phyloP scores from a whole-genome alignment of 2,113 vertebrate species.

The Oreotrochilus melanogaster region DNA sequence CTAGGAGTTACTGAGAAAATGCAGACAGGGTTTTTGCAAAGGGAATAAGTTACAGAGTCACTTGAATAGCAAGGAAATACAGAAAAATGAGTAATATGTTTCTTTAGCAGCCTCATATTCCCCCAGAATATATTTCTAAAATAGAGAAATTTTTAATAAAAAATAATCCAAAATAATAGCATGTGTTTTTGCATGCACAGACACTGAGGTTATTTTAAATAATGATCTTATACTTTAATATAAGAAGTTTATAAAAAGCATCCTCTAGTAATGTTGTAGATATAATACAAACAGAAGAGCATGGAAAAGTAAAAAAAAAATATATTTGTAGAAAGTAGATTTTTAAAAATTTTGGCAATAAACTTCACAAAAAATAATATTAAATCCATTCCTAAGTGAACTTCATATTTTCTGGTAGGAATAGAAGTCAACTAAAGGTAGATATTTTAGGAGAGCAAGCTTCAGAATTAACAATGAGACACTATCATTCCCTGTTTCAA shows the following conservation, averaged over 20 bases:
- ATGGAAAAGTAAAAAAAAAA: background rate
- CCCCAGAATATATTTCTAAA: background rate
- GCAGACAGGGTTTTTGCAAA: background rate
- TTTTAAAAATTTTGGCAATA: background rate
- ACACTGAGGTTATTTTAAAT: background rate
- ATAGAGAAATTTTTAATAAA: background rate
- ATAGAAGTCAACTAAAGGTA: background rate
- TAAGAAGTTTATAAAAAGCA: background rate
- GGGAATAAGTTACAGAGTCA: background rate
- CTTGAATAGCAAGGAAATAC: background rate
- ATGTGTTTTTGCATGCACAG: background rate
- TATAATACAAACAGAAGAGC: background rate
- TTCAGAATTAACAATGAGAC: background rate
- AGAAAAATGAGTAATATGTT: background rate
- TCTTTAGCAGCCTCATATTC: background rate
- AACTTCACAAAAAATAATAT: background rate
- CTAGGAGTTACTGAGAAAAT: background rate
- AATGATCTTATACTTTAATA: background rate
- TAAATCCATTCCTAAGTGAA: background rate
- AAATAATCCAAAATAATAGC: background rate
- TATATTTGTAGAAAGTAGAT: background rate
- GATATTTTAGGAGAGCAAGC: background rate
- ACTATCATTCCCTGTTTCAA: background rate
- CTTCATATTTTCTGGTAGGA: background rate
- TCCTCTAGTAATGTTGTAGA: background rate